Percentiles rank a stretch among this genome's conserved stretches.
phyloP scores from a whole-genome alignment of 2,888 invertebrate species.

The Augochlorella aurata region DNA sequence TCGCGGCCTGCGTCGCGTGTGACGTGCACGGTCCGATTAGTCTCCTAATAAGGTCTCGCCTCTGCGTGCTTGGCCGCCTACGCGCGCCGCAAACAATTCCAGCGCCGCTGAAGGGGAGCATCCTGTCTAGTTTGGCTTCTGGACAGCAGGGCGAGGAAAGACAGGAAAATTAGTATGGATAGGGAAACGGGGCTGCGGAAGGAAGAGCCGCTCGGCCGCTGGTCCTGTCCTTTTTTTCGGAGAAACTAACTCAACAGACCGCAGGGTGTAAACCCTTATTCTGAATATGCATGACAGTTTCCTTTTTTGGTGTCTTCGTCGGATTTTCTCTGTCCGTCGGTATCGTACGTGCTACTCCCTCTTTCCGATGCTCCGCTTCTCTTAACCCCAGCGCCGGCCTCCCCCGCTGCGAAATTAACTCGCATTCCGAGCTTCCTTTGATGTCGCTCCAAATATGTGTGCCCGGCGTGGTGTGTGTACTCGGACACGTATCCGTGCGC shows the following conservation, averaged over 20 bases:
- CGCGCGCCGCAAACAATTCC: background rate
- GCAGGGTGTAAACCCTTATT: slow-evolving; percentile 40
- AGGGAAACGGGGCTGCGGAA: slow-evolving; percentile 13
- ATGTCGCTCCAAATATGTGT: slow-evolving; percentile 50
- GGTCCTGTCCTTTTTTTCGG: slow-evolving; percentile 10
- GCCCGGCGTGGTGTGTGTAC: background rate
- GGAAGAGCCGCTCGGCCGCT: background rate
- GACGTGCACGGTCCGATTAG: slow-evolving; percentile 18
- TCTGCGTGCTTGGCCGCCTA: background rate
- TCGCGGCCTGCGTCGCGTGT: slow-evolving; percentile 6
- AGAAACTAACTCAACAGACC: slow-evolving; percentile 32
- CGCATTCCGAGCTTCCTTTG: slow-evolving; percentile 56
- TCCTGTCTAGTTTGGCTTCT: background rate
- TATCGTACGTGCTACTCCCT: background rate
- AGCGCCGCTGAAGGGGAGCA: background rate
- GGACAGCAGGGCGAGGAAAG: background rate
- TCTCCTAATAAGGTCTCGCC: slow-evolving; percentile 31
- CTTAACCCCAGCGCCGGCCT: slow-evolving; percentile 26
- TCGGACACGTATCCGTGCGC: background rate
- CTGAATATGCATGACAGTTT: slow-evolving; percentile 61
- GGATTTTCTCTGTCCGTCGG: slow-evolving; percentile 11
- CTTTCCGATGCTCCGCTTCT: slow-evolving; percentile 10
- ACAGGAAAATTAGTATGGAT: background rate
- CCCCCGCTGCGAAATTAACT: slow-evolving; percentile 53
- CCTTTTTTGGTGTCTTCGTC: slow-evolving; percentile 31